Evolutionary conservation across 2,888 invertebrate species (phyloP).

Genomic region (Pachymerium ferrugineum): DNA sequence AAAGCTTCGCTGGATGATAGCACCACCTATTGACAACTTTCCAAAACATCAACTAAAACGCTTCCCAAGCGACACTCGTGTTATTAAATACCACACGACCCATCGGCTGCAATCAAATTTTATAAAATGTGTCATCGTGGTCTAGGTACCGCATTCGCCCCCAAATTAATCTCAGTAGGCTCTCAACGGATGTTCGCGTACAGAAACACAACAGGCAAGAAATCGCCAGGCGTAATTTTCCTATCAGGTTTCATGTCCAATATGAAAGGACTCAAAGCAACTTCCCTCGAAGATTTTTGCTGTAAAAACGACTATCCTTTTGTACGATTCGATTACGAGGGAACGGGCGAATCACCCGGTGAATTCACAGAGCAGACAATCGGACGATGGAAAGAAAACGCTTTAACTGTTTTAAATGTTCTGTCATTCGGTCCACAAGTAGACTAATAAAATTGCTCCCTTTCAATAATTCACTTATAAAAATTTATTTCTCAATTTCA

Average conservation of each 20-base stretch:
- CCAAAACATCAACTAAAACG: no score
- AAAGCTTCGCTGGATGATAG: no score
- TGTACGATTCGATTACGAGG: constrained; percentile 33
- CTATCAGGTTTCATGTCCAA: constrained; percentile 32
- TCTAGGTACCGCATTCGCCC: no score
- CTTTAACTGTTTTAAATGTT: constrained; percentile 16
- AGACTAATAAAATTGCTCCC: neutral
- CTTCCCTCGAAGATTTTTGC: neutral
- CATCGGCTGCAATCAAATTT: no score
- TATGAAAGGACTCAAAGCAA: constrained; percentile 28
- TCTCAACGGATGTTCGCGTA: neutral
- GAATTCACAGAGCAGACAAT: constrained; percentile 16
- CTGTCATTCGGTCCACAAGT: constrained; percentile 31
- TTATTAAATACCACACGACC: no score
- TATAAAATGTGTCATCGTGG: no score
- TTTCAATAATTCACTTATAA: neutral
- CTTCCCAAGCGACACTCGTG: no score
- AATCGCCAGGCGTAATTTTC: constrained; percentile 30
- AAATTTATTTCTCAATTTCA: constrained; percentile 10
- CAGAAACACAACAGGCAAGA: neutral
- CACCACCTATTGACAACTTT: no score
- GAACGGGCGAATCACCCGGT: constrained; percentile 32
- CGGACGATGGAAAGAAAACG: constrained; percentile 30
- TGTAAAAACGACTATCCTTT: neutral
- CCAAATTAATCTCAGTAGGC: neutral